These are phyloP conservation scores for Dolichoris vasculosae DNA, from an alignment of 1,140 invertebrate species.

Conservation along the genomic window DNA sequence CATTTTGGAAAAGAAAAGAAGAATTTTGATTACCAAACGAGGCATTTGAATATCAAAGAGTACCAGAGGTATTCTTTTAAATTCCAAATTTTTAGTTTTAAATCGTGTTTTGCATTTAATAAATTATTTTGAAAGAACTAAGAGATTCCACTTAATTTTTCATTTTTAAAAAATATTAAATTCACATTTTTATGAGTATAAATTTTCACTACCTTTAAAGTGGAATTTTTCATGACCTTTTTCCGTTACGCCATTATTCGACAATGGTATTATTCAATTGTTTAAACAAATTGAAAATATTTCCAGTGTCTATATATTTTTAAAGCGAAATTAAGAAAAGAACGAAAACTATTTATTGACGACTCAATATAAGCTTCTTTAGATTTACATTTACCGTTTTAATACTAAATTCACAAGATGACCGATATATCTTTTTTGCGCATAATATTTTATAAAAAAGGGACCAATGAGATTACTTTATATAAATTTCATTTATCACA, in stretches of 20 bases:
- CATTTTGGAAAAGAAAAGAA: not conserved
- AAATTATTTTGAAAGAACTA: not conserved
- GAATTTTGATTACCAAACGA: constrained; percentile 10
- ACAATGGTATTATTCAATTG: no score
- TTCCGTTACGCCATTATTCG: not conserved
- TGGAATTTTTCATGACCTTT: not conserved
- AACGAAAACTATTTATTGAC: not conserved
- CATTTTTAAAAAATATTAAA: not conserved
- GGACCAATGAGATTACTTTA: not conserved
- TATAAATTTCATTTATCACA: not conserved
- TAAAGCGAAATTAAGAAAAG: not conserved
- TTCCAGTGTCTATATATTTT: not conserved
- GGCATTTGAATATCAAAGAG: not conserved
- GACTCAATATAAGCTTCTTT: not conserved
- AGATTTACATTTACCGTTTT: not conserved
- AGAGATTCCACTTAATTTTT: not conserved
- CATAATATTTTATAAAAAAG: not conserved
- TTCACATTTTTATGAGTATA: not conserved
- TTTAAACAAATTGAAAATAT: not conserved
- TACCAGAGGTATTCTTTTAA: not conserved
- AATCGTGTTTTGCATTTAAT: not conserved
- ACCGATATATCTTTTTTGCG: not conserved
- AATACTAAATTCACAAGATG: not conserved
- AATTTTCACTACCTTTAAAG: not conserved
- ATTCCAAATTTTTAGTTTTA: not conserved